Base-by-base conservation (phyloP, 2,797 vertebrate species). In the Brotogeris chrysoptera region DNA sequence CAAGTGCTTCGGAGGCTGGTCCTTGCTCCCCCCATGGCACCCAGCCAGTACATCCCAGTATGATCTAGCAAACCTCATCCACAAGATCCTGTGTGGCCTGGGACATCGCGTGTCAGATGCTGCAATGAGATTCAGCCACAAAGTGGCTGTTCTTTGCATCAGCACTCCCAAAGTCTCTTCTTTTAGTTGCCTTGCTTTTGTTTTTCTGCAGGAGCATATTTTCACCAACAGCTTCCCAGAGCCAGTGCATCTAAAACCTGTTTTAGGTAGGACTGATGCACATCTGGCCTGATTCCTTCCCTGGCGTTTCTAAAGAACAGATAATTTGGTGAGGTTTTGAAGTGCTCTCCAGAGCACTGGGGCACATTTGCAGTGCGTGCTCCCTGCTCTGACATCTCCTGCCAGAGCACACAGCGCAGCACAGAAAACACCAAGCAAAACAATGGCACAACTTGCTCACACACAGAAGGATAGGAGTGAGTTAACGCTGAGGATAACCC, bases 71-170 rank as follows among this genome's bases (percentile, higher is more conserved):
- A 39, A n/a, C 16, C 23, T 38, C 18, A 46, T 9, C 72, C 38
- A 12, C 4, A 3, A 60, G n/a, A 39, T 69, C 5, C 39, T 7
- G 5, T 17, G 38, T 1, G 9, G 14, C 13, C 6, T 24, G 46
- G 73, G 23, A 11, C 3, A 1, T 30, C 1, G 2, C 1, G 1
- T 11, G 16, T 27, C 6, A 1, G n/a, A n/a, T 13, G 39, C 38
- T 23, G 39, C 18, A 5, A 1, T 28, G 18, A 10, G 34, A 8
- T 30, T 39, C 24, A 24, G 83, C 38, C 0, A 3, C 36, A 20
- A 6, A 25, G 43, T 5, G 50, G 61, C 43, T 20, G 30, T 9
- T 34, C 38, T 34, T 41, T 21, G 13, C 30, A 6, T 44, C 10
- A 3, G 5, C 28, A 2, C 23, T 49, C n/a, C 32, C 39, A 6